phyloP scores from a whole-genome alignment of 1,140 invertebrate species.

The Cepaea nemoralis region DNA sequence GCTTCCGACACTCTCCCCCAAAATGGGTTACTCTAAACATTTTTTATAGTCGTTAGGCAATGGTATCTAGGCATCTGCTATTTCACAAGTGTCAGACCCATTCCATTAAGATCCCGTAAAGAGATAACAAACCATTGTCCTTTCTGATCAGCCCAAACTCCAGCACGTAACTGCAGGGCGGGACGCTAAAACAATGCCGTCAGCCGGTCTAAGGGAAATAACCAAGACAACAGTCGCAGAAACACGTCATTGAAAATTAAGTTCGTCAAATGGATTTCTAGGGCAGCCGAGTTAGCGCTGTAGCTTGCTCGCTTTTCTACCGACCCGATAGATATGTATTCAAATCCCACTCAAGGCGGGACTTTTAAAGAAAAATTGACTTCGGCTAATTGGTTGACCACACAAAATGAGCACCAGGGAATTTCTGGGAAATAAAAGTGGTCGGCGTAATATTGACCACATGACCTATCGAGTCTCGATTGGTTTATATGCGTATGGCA shows the following conservation, averaged over 20 bases:
- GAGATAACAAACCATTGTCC: not conserved
- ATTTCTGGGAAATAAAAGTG: too few relatives aligned
- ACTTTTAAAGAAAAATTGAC: too few relatives aligned
- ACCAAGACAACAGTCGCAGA: constrained; percentile 6
- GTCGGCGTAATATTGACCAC: too few relatives aligned
- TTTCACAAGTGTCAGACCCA: not conserved
- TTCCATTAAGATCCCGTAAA: not conserved
- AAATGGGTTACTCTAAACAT: not conserved
- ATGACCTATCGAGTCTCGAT: too few relatives aligned
- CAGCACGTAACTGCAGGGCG: not conserved
- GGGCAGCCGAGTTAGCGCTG: too few relatives aligned
- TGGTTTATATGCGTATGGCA: too few relatives aligned
- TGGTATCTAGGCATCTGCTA: constrained; percentile 2
- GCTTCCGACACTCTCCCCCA: not conserved
- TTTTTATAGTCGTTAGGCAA: not conserved
- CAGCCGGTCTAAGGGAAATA: constrained; percentile 13
- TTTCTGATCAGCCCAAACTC: not conserved
- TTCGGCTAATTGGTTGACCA: too few relatives aligned
- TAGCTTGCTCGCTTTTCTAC: too few relatives aligned
- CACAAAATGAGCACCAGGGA: too few relatives aligned
- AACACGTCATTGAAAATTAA: not conserved
- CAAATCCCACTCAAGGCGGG: too few relatives aligned
- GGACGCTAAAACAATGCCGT: not conserved
- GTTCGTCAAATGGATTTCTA: too few relatives aligned
- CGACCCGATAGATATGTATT: too few relatives aligned